Base-by-base conservation (phyloP, 2,113 vertebrate species). In the Phylloscopus whistleri region DNA sequence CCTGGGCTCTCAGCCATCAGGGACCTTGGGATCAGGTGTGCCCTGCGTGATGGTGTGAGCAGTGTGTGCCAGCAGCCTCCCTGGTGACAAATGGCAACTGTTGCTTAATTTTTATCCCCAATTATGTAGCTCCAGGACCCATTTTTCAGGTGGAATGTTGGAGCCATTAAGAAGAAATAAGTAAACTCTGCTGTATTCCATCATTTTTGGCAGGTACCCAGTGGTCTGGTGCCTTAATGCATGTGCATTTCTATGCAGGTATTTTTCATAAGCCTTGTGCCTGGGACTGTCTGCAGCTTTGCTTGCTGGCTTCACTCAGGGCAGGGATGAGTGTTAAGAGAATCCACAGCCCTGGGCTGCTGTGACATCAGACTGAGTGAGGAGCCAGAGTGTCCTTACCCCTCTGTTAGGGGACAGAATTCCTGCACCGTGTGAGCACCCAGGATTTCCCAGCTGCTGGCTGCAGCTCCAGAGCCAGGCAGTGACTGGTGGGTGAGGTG, bases 141-240 rank as follows among this genome's bases (percentile, higher is more conserved):
- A 97, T 98, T 98, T 98, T 97, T 98, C 98, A 98, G 98, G 97
- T 96, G 96, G 97, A 97, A 94, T 95, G 97, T 91, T 96, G 96
- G 93, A 96, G 96, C 97, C 96, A 97, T 98, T 98, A 98, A 98
- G 98, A 98, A 98, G 97, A 98, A 98, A 98, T 98, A 97, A 97
- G 97, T 97, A 98, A 98, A 98, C 97, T 97, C 67, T 94, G 86
- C 96, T 46, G 92, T 74, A 95, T 96, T 98, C 97, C 97, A 98
- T 98, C 97, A 98, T 97, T 97, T 95, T 67, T 98, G 98, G 97
- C 98, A 98, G 97, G 92, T 96, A 87, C 96, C 97, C 97, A 95
- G 94, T 86, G 97, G 96, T 95, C 97, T 97, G 97, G 95, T 94
- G 96, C 96, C 87, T 96, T 96, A 97, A 88, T 93, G 66, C 88